phyloP scores from a whole-genome alignment of 2,113 vertebrate genomes.

The Rhinopomastus cyanomelas region DNA sequence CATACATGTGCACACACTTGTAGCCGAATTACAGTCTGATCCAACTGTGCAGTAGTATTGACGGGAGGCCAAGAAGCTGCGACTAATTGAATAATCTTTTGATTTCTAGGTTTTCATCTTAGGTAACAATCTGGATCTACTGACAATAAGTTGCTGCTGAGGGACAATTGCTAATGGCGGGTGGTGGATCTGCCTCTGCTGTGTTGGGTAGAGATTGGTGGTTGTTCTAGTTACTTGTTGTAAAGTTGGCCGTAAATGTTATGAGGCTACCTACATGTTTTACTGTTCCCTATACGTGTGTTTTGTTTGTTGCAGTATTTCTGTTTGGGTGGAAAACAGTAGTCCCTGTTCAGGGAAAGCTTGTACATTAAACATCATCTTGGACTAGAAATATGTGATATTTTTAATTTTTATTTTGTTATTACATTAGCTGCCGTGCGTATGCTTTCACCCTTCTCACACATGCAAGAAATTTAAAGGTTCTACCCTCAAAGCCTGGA shows the following conservation, averaged over 20 bases:
- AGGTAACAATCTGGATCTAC: neutral
- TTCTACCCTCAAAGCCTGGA: neutral
- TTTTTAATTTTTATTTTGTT: neutral
- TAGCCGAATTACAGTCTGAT: neutral
- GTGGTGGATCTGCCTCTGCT: neutral
- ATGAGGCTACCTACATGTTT: neutral
- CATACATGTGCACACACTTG: neutral
- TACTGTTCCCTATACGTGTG: neutral
- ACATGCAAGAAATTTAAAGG: neutral
- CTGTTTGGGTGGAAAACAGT: neutral
- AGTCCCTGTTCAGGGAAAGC: neutral
- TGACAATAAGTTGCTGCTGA: neutral
- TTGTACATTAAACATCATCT: neutral
- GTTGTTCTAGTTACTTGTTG: neutral
- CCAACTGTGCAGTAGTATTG: neutral
- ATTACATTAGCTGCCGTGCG: neutral
- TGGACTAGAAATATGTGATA: neutral
- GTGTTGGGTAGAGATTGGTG: neutral
- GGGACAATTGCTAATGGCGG: neutral
- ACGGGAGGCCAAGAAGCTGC: neutral
- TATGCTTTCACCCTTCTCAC: neutral
- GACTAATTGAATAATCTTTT: neutral
- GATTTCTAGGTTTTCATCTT: conserved; percentile 13
- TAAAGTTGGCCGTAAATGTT: neutral
- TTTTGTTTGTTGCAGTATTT: neutral